Percentiles rank a stretch among this genome's conserved stretches.
Evolutionary conservation across 92 coral and sea anemone genomes (phyloP).

Genomic region (Desmophyllum pertusum): DNA sequence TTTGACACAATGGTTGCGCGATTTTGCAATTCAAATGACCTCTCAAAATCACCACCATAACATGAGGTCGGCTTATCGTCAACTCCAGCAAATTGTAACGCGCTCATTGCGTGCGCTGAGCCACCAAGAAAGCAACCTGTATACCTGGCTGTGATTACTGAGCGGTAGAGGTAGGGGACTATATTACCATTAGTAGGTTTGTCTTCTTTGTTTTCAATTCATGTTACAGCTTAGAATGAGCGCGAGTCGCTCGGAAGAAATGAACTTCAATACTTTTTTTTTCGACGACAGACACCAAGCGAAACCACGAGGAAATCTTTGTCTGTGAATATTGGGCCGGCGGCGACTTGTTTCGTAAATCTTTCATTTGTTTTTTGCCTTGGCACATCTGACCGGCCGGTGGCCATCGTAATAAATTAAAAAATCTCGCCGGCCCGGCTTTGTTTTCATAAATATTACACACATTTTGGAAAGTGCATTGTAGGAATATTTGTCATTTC

Average conservation of each 20-base stretch:
- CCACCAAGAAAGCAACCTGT: conserved; percentile 3
- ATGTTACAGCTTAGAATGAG: background rate
- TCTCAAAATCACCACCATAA: background rate
- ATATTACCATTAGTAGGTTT: background rate
- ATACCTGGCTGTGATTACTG: background rate
- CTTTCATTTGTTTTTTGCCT: background rate
- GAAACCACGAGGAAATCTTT: background rate
- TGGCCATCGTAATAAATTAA: conserved; percentile 9
- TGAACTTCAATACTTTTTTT: background rate
- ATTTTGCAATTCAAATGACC: conserved; percentile 46
- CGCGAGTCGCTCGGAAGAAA: background rate
- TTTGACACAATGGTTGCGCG: conserved; percentile 1
- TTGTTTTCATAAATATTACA: background rate
- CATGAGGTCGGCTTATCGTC: conserved; percentile 24
- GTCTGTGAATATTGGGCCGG: background rate
- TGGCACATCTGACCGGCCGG: conserved; percentile 1
- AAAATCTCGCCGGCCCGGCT: background rate
- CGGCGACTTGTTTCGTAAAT: background rate
- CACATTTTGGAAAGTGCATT: background rate
- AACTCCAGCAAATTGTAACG: background rate
- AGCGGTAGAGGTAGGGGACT: background rate
- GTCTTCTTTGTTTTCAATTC: background rate
- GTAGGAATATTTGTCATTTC: conserved; percentile 6
- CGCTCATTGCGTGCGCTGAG: background rate
- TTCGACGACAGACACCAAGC: background rate